Conservation (phyloP, 2,113 vertebrate genomes). For the Erpornis zantholeuca region DNA sequence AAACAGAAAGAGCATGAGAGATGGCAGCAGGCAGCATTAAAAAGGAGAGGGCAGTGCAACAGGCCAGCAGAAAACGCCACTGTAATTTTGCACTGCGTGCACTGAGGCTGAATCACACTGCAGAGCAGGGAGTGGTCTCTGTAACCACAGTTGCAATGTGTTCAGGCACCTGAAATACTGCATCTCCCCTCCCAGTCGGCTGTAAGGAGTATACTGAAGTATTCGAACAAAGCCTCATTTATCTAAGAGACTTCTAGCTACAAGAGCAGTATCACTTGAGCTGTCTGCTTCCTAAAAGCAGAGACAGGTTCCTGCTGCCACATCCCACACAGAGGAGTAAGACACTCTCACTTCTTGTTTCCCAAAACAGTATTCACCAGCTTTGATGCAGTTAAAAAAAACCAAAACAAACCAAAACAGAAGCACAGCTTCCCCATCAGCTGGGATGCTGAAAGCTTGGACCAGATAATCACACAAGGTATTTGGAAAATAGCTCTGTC, state of each 20-base stretch:
- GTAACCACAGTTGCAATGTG: not conserved
- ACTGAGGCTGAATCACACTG: not conserved
- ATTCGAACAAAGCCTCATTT: not conserved
- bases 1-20: not conserved
- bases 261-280: not conserved
- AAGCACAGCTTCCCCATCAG: not conserved
- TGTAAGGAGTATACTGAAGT: not conserved
- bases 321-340: not conserved
- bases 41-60: not conserved
- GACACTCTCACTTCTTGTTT: conserved; percentile 8
- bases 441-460: not conserved
- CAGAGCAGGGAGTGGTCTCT: not conserved
- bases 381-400: not conserved
- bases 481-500: not conserved
- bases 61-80: not conserved
- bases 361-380: not conserved
- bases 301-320: not conserved
- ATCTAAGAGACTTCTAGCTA: not conserved
- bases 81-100: not conserved
- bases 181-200: not conserved
- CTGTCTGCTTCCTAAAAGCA: not conserved
- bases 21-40: not conserved
- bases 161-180: not conserved
- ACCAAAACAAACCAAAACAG: not conserved
- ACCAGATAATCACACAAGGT: not conserved